Evolutionary conservation across 2,888 invertebrate species (phyloP).

Genomic region (Sphecodes monilicornis): DNA sequence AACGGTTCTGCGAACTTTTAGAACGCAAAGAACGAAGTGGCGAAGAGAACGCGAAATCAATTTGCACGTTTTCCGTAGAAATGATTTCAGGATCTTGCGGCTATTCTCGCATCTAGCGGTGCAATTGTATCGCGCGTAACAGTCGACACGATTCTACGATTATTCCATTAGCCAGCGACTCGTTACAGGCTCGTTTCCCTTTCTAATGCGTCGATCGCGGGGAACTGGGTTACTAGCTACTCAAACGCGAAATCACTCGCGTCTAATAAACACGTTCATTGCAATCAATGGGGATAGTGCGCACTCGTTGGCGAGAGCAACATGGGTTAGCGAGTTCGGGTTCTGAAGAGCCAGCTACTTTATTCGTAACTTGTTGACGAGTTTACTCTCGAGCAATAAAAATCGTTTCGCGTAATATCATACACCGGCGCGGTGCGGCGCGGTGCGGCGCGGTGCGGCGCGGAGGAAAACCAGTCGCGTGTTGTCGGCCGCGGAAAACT

Average conservation of each 20-base stretch:
- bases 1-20: too few species aligned
- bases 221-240: not conserved
- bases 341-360: not conserved
- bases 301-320: not conserved
- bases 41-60: too few species aligned
- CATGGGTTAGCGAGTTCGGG: not conserved
- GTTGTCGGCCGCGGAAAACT: not conserved
- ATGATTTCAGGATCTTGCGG: not conserved
- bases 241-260: not conserved
- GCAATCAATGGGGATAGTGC: not conserved
- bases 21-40: too few species aligned
- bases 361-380: conserved; percentile 2
- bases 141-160: not conserved
- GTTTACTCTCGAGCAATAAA: conserved; percentile 4
- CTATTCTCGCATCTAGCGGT: not conserved
- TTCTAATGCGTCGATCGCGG: not conserved
- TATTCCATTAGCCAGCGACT: not conserved
- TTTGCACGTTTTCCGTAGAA: too few species aligned
- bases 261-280: not conserved
- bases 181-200: not conserved
- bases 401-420: not conserved
- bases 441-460: not conserved
- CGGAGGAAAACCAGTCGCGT: not conserved
- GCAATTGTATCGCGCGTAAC: not conserved
- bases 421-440: not conserved